Percentiles rank a stretch among this genome's conserved stretches.
phyloP scores from a whole-genome alignment of 2,113 vertebrate genomes.

The Colius striatus region DNA sequence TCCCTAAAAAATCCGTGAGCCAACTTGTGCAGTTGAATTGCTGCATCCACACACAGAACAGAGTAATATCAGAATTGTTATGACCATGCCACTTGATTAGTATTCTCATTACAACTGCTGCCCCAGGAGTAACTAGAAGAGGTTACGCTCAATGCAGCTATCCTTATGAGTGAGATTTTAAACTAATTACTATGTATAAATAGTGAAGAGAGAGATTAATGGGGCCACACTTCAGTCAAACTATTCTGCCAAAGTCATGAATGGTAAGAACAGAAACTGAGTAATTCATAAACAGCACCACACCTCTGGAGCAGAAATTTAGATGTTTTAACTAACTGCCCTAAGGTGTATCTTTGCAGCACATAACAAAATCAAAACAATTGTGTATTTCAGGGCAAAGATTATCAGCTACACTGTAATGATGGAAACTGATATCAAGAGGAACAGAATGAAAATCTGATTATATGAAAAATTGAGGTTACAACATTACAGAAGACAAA shows the following conservation, averaged over 20 bases:
- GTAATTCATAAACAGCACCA: conserved; percentile 29
- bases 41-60: not conserved
- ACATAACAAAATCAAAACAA: conserved; percentile 30
- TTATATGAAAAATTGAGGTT: conserved; percentile 12
- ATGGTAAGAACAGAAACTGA: not conserved
- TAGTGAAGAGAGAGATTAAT: conserved; percentile 47
- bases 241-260: conserved; percentile 24
- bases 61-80: not conserved
- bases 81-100: not conserved
- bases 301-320: conserved; percentile 2
- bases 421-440: conserved; percentile 26
- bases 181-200: conserved; percentile 66
- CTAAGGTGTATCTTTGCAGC: not conserved
- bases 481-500: conserved; percentile 38
- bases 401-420: not conserved
- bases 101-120: not conserved
- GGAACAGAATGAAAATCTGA: conserved; percentile 11
- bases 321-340: conserved; percentile 27
- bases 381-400: not conserved
- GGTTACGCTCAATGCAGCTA: conserved; percentile 37
- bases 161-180: conserved; percentile 47
- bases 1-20: not conserved
- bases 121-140: conserved; percentile 26
- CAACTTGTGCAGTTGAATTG: not conserved
- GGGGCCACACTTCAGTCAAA: conserved; percentile 57